phyloP scores from a whole-genome alignment of 2,888 invertebrate species.

The Ennomos erosarius region DNA sequence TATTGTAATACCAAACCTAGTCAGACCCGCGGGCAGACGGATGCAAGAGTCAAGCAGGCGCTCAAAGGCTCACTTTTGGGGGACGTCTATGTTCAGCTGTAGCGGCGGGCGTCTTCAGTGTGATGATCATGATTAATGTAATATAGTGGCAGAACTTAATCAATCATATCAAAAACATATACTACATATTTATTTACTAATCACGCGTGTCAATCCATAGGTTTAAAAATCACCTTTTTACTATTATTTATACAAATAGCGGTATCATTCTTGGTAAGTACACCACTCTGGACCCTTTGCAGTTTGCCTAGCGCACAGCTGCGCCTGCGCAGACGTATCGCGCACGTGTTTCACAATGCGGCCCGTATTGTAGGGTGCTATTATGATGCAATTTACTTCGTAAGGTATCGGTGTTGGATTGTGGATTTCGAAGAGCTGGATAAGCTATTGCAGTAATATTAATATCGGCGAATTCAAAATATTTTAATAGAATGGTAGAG shows the following conservation, averaged over 20 bases:
- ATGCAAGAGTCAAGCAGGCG: too few relatives aligned
- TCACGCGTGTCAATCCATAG: too few relatives aligned
- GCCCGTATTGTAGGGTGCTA: constrained; percentile 23
- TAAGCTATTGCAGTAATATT: constrained; percentile 3
- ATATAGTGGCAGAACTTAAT: too few relatives aligned
- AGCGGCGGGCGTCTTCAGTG: too few relatives aligned
- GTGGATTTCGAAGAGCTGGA: constrained; percentile 16
- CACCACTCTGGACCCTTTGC: constrained; percentile 21
- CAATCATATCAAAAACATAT: too few relatives aligned
- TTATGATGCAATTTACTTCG: constrained; percentile 24
- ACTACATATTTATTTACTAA: too few relatives aligned
- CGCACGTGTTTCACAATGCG: constrained; percentile 47
- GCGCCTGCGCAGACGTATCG: constrained; percentile 39
- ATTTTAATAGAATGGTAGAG: too few relatives aligned
- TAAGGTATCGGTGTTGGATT: constrained; percentile 16
- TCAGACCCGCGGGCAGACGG: too few relatives aligned
- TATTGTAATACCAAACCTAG: too few relatives aligned
- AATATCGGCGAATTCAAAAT: not conserved
- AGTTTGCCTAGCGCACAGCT: constrained; percentile 51
- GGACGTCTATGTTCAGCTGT: too few relatives aligned
- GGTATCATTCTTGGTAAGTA: constrained; percentile 3
- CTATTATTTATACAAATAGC: not conserved
- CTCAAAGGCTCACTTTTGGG: too few relatives aligned
- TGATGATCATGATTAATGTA: too few relatives aligned
- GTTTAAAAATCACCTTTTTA: not conserved